Evolutionary conservation across 2,888 invertebrate genomes (phyloP).

Genomic region (Drosophila multiciliata): DNA sequence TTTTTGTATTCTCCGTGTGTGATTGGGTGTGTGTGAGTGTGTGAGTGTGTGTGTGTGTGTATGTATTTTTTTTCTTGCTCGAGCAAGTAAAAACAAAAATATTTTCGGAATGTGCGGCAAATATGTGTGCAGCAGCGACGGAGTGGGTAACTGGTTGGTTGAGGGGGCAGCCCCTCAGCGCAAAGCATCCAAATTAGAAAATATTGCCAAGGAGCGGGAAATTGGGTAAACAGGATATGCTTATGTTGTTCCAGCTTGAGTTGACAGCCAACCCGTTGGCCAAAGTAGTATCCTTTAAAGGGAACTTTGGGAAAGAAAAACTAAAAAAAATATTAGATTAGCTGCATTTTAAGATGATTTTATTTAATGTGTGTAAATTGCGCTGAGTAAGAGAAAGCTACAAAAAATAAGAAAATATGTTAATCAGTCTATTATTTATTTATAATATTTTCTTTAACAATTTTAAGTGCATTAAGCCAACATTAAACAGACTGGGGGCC

Average conservation of each 20-base stretch:
- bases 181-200: conserved; percentile 58
- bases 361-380: not conserved
- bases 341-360: not conserved
- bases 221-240: conserved; percentile 36
- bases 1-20: conserved; percentile 15
- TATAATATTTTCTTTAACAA: not conserved
- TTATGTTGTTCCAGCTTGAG: conserved; percentile 35
- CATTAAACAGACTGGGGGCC: not conserved
- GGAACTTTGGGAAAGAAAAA: not conserved
- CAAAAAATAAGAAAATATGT: not conserved
- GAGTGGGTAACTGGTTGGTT: not conserved
- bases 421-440: not conserved
- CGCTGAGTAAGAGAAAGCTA: not conserved
- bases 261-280: conserved; percentile 13
- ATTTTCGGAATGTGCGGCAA: conserved; percentile 66
- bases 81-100: conserved; percentile 60
- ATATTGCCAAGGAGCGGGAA: conserved; percentile 47
- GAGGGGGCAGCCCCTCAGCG: conserved; percentile 15
- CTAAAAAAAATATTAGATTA: not conserved
- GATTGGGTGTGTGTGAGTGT: not conserved
- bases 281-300: not conserved
- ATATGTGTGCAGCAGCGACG: conserved; percentile 30
- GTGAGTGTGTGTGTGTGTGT: not conserved
- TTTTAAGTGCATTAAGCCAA: not conserved
- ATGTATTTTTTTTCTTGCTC: conserved; percentile 15